Evolutionary conservation across 2,888 invertebrate species (phyloP).

Genomic region (Chrysolina americana): DNA sequence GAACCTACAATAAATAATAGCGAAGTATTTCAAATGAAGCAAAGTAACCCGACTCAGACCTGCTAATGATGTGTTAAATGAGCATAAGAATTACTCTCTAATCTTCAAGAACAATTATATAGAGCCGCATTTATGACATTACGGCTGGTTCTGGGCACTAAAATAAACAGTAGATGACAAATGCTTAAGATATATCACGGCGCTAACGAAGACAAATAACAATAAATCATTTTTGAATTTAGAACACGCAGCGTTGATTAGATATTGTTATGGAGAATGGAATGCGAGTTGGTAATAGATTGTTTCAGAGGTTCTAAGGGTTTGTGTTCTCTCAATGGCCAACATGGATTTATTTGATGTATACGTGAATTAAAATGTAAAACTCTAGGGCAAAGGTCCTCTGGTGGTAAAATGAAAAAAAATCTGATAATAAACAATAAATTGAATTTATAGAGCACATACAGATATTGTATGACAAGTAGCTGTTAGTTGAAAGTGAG

Average conservation of each 20-base stretch:
- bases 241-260: conserved; percentile 27
- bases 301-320: not conserved
- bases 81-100: conserved; percentile 43
- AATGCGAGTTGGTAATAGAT: conserved; percentile 14
- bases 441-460: too few relatives aligned
- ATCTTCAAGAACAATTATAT: conserved; percentile 45
- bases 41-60: conserved; percentile 32
- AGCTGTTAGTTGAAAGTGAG: too few relatives aligned
- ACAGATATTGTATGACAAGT: too few relatives aligned
- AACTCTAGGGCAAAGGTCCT: too few relatives aligned
- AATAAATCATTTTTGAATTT: conserved; percentile 39
- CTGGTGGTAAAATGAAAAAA: too few relatives aligned
- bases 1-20: conserved; percentile 7
- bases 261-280: conserved; percentile 21
- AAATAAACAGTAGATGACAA: conserved; percentile 33
- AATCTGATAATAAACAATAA: too few relatives aligned
- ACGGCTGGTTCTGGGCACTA: conserved; percentile 16
- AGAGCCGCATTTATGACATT: conserved; percentile 34
- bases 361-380: not conserved
- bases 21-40: conserved; percentile 18
- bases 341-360: conserved; percentile 5
- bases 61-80: conserved; percentile 45
- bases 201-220: conserved; percentile 33
- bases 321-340: not conserved
- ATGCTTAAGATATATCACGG: conserved; percentile 31